Base-by-base conservation (phyloP, 2,113 vertebrate genomes). In the Hyperopisus bebe region DNA sequence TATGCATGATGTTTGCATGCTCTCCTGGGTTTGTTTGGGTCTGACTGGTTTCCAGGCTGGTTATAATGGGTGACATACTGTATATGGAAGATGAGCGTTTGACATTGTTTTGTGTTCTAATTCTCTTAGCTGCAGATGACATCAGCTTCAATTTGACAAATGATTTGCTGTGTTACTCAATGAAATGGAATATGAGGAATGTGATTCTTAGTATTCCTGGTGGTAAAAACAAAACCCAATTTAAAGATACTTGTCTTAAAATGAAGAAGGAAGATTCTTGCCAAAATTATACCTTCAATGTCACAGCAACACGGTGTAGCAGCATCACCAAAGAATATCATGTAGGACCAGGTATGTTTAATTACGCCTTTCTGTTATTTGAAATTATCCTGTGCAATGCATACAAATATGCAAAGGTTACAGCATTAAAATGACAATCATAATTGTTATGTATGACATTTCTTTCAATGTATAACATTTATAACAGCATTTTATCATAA, bases 281-380 rank as follows among this genome's bases (percentile, higher is more conserved):
- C 83, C 66, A 90, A 0, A 0, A 85, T 39, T 2, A 91, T 0
- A 87, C 13, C 0, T 21, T 21, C 13, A 90, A 0, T 9, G 90
- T 93, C 70, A 42, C 0, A 2, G 55, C 48, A 27, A 1, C 1
- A 83, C 27, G 5, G 0, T 92, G 91, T 86, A 0, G 17, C 9
- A 0, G 1, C 3, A 3, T 4, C 47, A 5, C 3, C 48, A 91
- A 24, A 48, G 0, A 10, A 10, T 0, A 2, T 35, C 0, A 0
- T 47, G 90, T 94, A 89, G 0, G 13, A 80, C 3, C 70, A 24
- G 93, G 94, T 95, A 90, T 5, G 94, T 92, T 74, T 55, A 24
- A 24, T 87, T 58, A 8, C 21, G 86, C 6, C 51, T 10, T 7
- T 44, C 8, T 24, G 15, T 8, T 46, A 24, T 48, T 84, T 42